Evolutionary conservation across 2,113 vertebrate species (phyloP).

Genomic region (Himantopus leucocephalus): DNA sequence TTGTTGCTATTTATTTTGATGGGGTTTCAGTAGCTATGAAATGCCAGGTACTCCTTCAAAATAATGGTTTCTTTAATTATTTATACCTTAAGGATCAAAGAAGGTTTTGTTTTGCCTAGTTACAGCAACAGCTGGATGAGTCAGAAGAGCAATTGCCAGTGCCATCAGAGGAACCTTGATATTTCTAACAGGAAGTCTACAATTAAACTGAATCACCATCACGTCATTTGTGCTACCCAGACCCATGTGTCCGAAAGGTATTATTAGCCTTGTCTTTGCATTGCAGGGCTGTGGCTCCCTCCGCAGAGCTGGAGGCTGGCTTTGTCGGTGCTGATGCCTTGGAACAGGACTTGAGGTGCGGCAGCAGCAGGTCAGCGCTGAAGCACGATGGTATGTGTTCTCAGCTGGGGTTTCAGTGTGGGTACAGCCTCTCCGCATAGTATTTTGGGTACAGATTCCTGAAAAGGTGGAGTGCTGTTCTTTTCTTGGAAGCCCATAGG

Average conservation of each 20-base stretch:
- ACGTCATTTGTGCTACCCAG: background rate
- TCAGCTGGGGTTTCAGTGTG: background rate
- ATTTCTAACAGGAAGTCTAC: slow-evolving; percentile 16
- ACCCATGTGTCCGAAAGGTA: background rate
- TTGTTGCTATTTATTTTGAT: background rate
- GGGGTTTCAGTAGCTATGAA: background rate
- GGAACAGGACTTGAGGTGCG: background rate
- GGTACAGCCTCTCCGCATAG: background rate
- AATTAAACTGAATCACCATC: background rate
- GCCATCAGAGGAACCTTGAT: background rate
- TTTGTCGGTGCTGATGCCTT: background rate
- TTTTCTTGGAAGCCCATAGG: background rate
- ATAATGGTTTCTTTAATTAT: slow-evolving; percentile 17
- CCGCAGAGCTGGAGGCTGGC: background rate
- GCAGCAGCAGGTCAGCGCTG: background rate
- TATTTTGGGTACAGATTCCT: background rate
- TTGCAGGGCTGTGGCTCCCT: background rate
- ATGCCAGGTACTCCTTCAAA: background rate
- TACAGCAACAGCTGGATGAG: slow-evolving; percentile 22
- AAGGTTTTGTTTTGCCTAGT: slow-evolving; percentile 12
- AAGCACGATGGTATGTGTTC: fast-evolving
- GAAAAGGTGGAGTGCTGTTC: background rate
- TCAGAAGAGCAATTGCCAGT: slow-evolving; percentile 26
- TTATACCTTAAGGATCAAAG: background rate
- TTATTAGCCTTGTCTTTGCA: background rate